These are phyloP conservation scores for Macrotis lagotis DNA, from an alignment of 2,113 vertebrate species.

Conservation along the genomic window DNA sequence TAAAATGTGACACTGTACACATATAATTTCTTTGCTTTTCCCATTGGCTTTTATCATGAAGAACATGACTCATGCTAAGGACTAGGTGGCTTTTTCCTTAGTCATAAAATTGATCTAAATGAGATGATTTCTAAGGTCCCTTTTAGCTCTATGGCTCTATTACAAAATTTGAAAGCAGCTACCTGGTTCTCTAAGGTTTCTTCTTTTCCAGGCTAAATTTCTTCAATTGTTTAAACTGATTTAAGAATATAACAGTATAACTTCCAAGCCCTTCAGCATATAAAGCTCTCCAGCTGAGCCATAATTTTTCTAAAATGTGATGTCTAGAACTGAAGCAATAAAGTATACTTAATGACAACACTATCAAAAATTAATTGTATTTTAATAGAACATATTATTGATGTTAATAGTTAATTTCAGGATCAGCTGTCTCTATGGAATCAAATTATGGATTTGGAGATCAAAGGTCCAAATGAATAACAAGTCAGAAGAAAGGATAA, in stretches of 20 bases:
- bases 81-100: not conserved
- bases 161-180: not conserved
- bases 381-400: not conserved
- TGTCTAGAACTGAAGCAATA: not conserved
- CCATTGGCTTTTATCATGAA: not conserved
- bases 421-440: not conserved
- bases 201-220: not conserved
- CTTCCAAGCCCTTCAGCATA: not conserved
- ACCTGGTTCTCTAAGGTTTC: not conserved
- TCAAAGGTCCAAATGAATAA: not conserved
- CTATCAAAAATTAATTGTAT: not conserved
- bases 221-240: not conserved
- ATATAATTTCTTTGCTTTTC: not conserved
- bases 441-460: not conserved
- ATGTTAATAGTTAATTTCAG: not conserved
- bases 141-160: not conserved
- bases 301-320: not conserved
- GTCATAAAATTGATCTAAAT: not conserved
- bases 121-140: not conserved
- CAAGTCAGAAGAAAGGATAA: not conserved
- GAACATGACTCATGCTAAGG: not conserved
- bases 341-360: too few relatives aligned
- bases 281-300: not conserved
- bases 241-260: too few relatives aligned
- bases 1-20: not conserved